These are phyloP conservation scores for Temnopleurus reevesii DNA, from an alignment of 53 echinoderm and acorn worm species.

Conservation along the genomic window DNA sequence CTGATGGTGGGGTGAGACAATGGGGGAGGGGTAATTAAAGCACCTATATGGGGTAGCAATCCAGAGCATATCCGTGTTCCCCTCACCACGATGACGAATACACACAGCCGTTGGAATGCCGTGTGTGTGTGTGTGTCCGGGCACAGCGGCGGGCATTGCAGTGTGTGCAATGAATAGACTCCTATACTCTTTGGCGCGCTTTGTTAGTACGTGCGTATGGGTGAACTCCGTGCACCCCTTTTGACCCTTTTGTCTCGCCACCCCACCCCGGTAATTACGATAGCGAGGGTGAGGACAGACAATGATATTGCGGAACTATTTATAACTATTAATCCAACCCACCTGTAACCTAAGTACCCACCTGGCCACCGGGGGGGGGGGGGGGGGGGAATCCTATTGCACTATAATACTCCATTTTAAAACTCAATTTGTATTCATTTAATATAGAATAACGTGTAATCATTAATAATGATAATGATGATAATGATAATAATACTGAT, in stretches of 20 bases:
- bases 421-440: no score
- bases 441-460: no score
- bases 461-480: no score
- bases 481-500: no score
- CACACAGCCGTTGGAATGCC: conserved; percentile 14
- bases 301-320: neutral
- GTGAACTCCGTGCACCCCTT: neutral
- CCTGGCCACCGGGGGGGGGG: no score
- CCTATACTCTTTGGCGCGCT: neutral
- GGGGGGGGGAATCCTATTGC: no score
- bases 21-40: neutral
- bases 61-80: neutral
- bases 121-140: neutral
- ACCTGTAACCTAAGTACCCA: neutral
- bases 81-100: neutral
- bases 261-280: neutral
- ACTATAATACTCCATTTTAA: no score
- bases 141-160: neutral
- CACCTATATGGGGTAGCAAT: neutral
- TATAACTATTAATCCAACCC: neutral
- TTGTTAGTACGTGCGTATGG: conserved; percentile 7
- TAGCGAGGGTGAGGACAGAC: neutral
- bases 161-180: neutral
- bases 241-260: conserved; percentile 19
- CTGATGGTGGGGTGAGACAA: neutral